Conservation (phyloP, 1,140 invertebrate genomes). For the Penaeus chinensis region DNA sequence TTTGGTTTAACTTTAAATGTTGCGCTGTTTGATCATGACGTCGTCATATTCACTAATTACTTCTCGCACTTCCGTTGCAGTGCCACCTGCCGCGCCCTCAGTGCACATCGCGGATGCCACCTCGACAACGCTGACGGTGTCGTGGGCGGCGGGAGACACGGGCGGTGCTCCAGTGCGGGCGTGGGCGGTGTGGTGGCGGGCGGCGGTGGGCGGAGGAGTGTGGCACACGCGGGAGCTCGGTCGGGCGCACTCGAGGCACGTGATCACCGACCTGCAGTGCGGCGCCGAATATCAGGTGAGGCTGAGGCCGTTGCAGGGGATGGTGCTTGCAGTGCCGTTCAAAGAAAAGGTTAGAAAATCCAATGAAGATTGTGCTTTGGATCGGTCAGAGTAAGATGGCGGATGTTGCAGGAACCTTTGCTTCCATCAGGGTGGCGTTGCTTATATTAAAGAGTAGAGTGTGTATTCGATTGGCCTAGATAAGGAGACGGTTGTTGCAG, state of each 20-base stretch:
- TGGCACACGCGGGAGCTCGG: slow-evolving; percentile 54
- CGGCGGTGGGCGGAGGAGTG: slow-evolving; percentile 37
- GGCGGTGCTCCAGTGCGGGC: slow-evolving; percentile 50
- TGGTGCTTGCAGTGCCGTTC: too few species aligned
- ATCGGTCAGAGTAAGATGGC: too few species aligned
- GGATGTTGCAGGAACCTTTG: too few species aligned
- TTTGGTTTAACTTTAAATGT: background rate
- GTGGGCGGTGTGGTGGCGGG: slow-evolving; percentile 57
- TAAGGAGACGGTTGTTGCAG: too few species aligned
- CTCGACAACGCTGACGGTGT: slow-evolving; percentile 42
- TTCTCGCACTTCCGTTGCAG: background rate
- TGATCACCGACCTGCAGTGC: slow-evolving; percentile 48
- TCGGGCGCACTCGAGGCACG: slow-evolving; percentile 28
- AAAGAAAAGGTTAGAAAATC: too few species aligned
- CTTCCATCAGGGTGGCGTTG: too few species aligned
- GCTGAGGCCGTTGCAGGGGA: background rate
- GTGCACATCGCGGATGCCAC: slow-evolving; percentile 52
- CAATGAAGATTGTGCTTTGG: too few species aligned
- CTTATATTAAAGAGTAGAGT: too few species aligned
- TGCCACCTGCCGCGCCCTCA: slow-evolving; percentile 49
- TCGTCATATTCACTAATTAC: background rate
- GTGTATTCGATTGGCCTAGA: too few species aligned
- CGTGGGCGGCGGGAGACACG: slow-evolving; percentile 48
- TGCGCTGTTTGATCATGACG: background rate
- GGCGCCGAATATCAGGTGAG: slow-evolving; percentile 57